phyloP scores from a whole-genome alignment of 1,140 invertebrate genomes.

The Drosophila obscura region DNA sequence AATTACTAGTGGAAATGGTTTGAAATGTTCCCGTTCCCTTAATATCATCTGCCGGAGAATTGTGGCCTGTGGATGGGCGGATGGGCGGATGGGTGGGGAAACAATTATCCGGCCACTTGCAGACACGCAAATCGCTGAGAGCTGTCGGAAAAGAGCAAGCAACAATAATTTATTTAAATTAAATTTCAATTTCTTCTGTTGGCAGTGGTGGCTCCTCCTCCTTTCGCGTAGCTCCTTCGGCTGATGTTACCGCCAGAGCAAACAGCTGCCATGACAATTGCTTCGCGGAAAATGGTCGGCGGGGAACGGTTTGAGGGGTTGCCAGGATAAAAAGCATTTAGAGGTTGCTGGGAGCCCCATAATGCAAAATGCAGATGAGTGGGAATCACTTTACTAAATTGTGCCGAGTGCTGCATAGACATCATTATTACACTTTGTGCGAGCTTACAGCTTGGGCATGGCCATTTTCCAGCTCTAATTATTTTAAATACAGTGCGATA shows the following conservation, averaged over 20 bases:
- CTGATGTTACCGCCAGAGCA: not conserved
- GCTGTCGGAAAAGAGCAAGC: conserved; percentile 57
- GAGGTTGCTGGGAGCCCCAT: no score
- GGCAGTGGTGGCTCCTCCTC: not conserved
- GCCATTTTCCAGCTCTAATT: no score
- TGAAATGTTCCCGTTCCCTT: conserved; percentile 17
- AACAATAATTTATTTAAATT: conserved; percentile 67
- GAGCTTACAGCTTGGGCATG: no score
- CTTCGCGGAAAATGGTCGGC: not conserved
- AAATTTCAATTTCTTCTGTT: conserved; percentile 30
- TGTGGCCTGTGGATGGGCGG: not conserved
- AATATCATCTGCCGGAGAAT: no score
- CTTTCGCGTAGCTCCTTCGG: not conserved
- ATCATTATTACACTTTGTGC: no score
- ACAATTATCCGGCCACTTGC: conserved; percentile 62
- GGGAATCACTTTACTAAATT: conserved; percentile 6
- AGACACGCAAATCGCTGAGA: conserved; percentile 37
- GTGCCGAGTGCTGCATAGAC: no score
- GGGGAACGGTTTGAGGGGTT: no score
- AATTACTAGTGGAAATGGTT: conserved; percentile 54
- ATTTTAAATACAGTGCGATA: no score
- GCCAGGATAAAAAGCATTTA: no score
- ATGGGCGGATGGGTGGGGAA: not conserved
- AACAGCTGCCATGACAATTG: conserved; percentile 12
- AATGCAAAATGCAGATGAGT: conserved; percentile 1